Evolutionary conservation across 2,888 invertebrate genomes (phyloP).

Genomic region (Brachycybe producta): DNA sequence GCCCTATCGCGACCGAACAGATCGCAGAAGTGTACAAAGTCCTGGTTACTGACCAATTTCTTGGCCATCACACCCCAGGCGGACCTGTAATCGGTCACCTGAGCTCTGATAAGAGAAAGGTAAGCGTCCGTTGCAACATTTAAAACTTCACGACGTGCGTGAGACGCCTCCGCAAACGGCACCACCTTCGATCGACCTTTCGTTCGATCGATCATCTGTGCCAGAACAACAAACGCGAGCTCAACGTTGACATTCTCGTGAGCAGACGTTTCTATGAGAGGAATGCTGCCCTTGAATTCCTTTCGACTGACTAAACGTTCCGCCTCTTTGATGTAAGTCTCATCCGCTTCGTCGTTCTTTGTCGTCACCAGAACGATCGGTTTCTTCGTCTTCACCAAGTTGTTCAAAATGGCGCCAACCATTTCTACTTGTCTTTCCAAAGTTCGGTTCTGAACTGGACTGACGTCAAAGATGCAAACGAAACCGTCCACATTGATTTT

Average conservation of each 20-base stretch:
- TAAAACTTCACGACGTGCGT: conserved; percentile 70
- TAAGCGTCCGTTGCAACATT: conserved; percentile 85
- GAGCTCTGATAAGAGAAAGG: conserved; percentile 68
- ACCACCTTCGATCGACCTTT: conserved; percentile 50
- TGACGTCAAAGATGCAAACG: conserved; percentile 89
- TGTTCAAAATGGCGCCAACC: conserved; percentile 59
- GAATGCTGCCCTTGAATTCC: conserved; percentile 72
- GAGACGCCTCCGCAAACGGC: conserved; percentile 68
- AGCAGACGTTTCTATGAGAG: conserved; percentile 85
- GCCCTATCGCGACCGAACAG: conserved; percentile 77
- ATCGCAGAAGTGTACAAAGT: conserved; percentile 74
- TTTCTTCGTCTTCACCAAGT: conserved; percentile 82
- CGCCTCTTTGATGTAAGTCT: conserved; percentile 73
- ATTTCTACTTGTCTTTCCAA: conserved; percentile 84
- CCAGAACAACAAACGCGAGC: conserved; percentile 72
- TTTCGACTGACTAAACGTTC: conserved; percentile 76
- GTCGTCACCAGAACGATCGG: conserved; percentile 89
- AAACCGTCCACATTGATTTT: conserved; percentile 87
- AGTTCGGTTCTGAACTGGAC: conserved; percentile 76
- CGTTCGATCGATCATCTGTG: conserved; percentile 82
- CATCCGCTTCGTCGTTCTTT: conserved; percentile 86
- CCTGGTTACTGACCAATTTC: conserved; percentile 70
- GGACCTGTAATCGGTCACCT: conserved; percentile 50
- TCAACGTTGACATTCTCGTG: conserved; percentile 95
- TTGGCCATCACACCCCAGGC: conserved; percentile 77